Evolutionary conservation across 2,113 vertebrate genomes (phyloP), one percentile per base, ranked within the genome.

Genomic region (Tychaedon coryphoeus): DNA sequence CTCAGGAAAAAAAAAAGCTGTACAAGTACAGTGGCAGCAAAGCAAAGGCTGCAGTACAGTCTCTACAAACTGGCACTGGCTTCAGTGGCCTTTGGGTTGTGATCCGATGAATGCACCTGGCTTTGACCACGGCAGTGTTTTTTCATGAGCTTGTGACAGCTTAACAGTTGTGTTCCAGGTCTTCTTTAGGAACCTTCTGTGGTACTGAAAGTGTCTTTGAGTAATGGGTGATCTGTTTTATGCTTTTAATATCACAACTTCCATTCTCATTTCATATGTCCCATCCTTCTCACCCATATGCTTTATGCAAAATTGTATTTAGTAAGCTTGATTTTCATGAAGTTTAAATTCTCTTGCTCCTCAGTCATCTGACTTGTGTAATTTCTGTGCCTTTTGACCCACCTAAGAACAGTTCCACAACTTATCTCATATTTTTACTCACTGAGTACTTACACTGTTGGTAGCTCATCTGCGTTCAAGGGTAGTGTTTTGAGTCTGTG

Each of bases 241-340:
- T 78, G 29, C 19, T 16, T 57, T 8, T 53, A 61, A 10, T 40
- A 25, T 28, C 2, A 10, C 6, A 69, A 6, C 25, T 80, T 89
- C 66, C 6, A 3, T 14, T 69, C 8, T 75, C 2, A 14, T 77
- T 67, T 76, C 8, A 13, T 3, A 7, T 28, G 24, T 34, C 4
- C 1, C 0, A 0, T 36, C 25, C 19, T 77, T 15, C 18, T 81
- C 20, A 69, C 7, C 5, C 1, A 1, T 53, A 8, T 36, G 14
- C 29, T 15, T 82, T 67, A 38, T 0, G 0, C 2, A 3, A 31
- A 60, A 17, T 33, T 92, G 34, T 58, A 22, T 60, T 78, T 64
- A 54, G 12, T 64, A 65, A 79, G 40, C 29, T 60, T 72, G 4
- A 23, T 57, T 93, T n/a, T 86, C 42, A 26, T 2, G 28, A 38